phyloP scores from a whole-genome alignment of 2,888 invertebrate species.

The Lymantria monacha region DNA sequence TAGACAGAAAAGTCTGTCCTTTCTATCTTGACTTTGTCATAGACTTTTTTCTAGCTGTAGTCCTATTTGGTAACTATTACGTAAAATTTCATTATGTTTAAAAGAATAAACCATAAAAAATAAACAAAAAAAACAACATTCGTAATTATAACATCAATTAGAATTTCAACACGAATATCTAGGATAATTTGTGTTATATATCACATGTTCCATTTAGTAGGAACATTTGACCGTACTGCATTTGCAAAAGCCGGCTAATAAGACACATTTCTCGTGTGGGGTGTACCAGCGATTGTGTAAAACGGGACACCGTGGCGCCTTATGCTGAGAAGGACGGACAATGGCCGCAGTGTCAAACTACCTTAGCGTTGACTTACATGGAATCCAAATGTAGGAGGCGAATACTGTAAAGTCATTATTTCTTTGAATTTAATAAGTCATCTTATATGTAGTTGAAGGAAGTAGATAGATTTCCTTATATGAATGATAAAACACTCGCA shows the following conservation, averaged over 20 bases:
- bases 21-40: too few species aligned
- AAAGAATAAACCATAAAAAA: too few species aligned
- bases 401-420: constrained; percentile 1
- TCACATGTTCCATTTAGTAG: constrained; percentile 33
- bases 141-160: not conserved
- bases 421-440: constrained; percentile 10
- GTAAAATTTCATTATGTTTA: too few species aligned
- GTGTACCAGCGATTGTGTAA: constrained; percentile 56
- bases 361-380: constrained; percentile 42
- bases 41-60: too few species aligned
- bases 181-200: constrained; percentile 34
- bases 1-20: too few species aligned
- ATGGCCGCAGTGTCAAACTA: constrained; percentile 51
- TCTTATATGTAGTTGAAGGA: not conserved
- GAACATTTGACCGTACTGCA: constrained; percentile 38
- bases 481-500: not conserved
- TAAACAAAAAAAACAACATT: too few species aligned
- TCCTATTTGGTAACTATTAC: too few species aligned
- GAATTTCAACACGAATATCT: constrained; percentile 22
- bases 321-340: constrained; percentile 56
- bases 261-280: constrained; percentile 63
- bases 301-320: constrained; percentile 56
- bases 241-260: constrained; percentile 62
- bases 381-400: constrained; percentile 22
- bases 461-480: not conserved